These are phyloP conservation scores for Xestia sexstrigata DNA, from an alignment of 2,888 invertebrate species.

Conservation along the genomic window DNA sequence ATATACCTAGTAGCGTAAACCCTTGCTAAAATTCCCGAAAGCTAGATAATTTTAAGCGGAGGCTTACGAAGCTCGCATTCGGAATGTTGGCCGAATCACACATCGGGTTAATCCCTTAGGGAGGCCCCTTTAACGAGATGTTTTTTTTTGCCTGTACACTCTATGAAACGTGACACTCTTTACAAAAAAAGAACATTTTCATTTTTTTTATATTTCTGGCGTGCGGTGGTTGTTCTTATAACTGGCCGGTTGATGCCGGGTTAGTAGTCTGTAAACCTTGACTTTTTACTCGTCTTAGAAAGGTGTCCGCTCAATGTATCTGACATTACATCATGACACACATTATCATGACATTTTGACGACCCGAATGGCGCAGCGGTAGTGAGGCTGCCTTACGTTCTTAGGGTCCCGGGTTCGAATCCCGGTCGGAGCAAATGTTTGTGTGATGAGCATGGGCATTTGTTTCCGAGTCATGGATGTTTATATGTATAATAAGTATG, in stretches of 20 bases:
- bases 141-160: conserved; percentile 60
- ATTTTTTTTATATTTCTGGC: conserved; percentile 41
- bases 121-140: conserved; percentile 59
- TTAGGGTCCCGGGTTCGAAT: no score
- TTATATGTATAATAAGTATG: no score
- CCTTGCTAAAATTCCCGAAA: conserved; percentile 56
- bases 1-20: conserved; percentile 39
- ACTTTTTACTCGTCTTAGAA: no score
- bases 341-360: no score
- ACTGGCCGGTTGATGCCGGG: conserved; percentile 20
- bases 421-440: no score
- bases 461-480: no score
- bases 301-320: no score
- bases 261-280: neutral
- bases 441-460: no score
- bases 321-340: no score
- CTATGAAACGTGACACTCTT: conserved; percentile 57
- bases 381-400: no score
- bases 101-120: conserved; percentile 63
- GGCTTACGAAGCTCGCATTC: conserved; percentile 62
- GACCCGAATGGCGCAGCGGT: no score
- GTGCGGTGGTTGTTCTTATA: conserved; percentile 25
- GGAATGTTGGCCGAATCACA: conserved; percentile 65
- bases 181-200: conserved; percentile 41
- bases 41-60: conserved; percentile 69